Conservation (phyloP, 2,888 invertebrate genomes). For the Drosophila leonis region DNA sequence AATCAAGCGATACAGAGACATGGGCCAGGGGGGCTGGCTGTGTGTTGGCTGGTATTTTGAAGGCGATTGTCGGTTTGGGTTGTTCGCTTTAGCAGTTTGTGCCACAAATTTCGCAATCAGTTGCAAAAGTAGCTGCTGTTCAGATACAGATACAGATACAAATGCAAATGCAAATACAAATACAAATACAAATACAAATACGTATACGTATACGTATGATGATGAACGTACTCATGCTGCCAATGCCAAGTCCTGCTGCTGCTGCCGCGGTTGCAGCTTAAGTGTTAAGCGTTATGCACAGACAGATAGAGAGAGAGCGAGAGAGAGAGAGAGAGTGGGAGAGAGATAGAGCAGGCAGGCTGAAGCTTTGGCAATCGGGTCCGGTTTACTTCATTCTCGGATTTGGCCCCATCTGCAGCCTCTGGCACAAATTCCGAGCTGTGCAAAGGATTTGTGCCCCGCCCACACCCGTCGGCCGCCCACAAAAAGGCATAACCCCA, state of each 20-base stretch:
- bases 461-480: slow-evolving; percentile 12
- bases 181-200: slow-evolving; percentile 15
- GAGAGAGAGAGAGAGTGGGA: slow-evolving; percentile 1
- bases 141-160: slow-evolving; percentile 14
- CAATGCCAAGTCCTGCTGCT: slow-evolving; percentile 34
- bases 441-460: slow-evolving; percentile 71
- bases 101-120: slow-evolving; percentile 57
- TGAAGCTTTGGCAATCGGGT: slow-evolving; percentile 17
- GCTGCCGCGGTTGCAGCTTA: slow-evolving; percentile 76
- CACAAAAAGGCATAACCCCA: slow-evolving; percentile 42
- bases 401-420: slow-evolving; percentile 59
- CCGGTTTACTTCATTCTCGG: slow-evolving; percentile 43
- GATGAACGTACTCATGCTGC: slow-evolving; percentile 40
- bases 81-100: slow-evolving; percentile 26
- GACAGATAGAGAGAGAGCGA: slow-evolving; percentile 22
- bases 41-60: slow-evolving; percentile 8
- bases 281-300: slow-evolving; percentile 84
- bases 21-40: background rate
- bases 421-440: slow-evolving; percentile 76
- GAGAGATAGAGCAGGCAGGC: slow-evolving; percentile 12
- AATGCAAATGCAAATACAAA: slow-evolving; percentile 13
- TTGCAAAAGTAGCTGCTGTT: slow-evolving; percentile 51
- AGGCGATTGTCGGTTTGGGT: slow-evolving; percentile 16
- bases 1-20: slow-evolving; percentile 50
- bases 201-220: slow-evolving; percentile 31